Evolutionary conservation across 2,797 vertebrate species (phyloP).

Genomic region (Odontamblyopus lacepedii): DNA sequence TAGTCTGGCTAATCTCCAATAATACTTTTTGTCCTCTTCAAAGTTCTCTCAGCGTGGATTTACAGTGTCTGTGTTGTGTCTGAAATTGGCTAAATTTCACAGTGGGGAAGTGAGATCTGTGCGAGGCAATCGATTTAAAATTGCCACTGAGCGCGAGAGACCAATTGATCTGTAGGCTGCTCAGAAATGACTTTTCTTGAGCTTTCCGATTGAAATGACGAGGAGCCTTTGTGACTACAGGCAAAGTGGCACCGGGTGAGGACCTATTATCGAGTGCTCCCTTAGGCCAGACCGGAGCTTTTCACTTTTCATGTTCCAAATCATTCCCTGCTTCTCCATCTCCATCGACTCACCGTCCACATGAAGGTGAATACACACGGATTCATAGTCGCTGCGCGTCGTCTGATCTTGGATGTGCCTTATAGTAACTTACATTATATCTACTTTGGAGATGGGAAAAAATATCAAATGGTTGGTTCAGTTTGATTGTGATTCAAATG

Average conservation of each 20-base stretch:
- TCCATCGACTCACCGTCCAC: slow-evolving; percentile 2
- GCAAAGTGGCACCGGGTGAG: slow-evolving; percentile 48
- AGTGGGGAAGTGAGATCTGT: slow-evolving; percentile 39
- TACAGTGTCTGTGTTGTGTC: slow-evolving; percentile 51
- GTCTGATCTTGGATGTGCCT: slow-evolving; percentile 52
- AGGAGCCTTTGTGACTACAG: slow-evolving; percentile 61
- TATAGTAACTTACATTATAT: slow-evolving; percentile 63
- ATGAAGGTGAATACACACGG: slow-evolving; percentile 24
- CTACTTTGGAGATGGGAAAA: not conserved
- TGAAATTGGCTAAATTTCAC: slow-evolving; percentile 58
- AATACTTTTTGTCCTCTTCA: slow-evolving; percentile 41
- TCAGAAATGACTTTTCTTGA: slow-evolving; percentile 74
- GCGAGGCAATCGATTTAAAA: slow-evolving; percentile 68
- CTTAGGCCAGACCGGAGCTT: slow-evolving; percentile 32
- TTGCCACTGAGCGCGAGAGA: slow-evolving; percentile 59
- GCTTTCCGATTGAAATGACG: slow-evolving; percentile 66
- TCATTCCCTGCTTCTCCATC: slow-evolving; percentile 26
- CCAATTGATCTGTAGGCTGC: slow-evolving; percentile 74
- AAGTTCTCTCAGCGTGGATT: slow-evolving; percentile 26
- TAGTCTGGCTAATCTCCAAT: slow-evolving; percentile 32
- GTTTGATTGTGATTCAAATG: not conserved
- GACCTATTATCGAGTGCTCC: slow-evolving; percentile 37
- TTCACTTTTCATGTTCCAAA: slow-evolving; percentile 35
- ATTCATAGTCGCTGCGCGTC: slow-evolving; percentile 29
- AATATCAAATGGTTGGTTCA: not conserved